Base-by-base conservation (phyloP, 2,888 invertebrate genomes). In the Drosophila eohydei region DNA sequence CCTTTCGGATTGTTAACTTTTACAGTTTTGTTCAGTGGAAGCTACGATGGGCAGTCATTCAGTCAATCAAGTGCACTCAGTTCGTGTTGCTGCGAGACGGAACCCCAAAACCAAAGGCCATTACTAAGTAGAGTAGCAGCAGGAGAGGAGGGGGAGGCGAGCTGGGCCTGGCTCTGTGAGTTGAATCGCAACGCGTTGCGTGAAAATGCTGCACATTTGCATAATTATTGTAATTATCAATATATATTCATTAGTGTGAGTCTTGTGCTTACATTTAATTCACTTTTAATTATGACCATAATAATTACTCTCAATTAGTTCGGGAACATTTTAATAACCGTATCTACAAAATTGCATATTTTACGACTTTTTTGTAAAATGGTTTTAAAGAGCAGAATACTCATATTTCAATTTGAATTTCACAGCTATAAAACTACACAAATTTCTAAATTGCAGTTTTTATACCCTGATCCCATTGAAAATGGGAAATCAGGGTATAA, bases 141-240 rank as follows among this genome's bases (percentile, higher is more conserved):
- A 34, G 14, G 40, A 14, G 30, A n/a, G 40, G 32, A 30, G 66
- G 46, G n/a, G 32, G 28, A 14, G 52, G 1, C 2, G 9, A 4
- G 34, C 4, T 9, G 26, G n/a, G 11, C 2, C 16, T 50, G 32
- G 32, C 26, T 51, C 34, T 60, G 48, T 32, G 54, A 63, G 56
- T 56, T 60, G 62, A 62, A 50, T 67, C 60, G 38, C 73, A 71
- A 51, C 70, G 67, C 71, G 70, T 74, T 71, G 75, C 80, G 63
- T 73, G 82, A 82, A 88, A 80, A 70, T 69, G 73, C 64, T 80
- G 64, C 76, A 79, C 58, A 83, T 86, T 80, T 82, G 80, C 83
- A 83, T 88, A 88, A 87, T 87, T 82, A 81, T 88, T 75, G 73
- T 78, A 82, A 83, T 86, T 86, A 81, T 78, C 76, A 86, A 86